Evolutionary conservation across 1,140 invertebrate genomes (phyloP).

Genomic region (Megalopta genalis): DNA sequence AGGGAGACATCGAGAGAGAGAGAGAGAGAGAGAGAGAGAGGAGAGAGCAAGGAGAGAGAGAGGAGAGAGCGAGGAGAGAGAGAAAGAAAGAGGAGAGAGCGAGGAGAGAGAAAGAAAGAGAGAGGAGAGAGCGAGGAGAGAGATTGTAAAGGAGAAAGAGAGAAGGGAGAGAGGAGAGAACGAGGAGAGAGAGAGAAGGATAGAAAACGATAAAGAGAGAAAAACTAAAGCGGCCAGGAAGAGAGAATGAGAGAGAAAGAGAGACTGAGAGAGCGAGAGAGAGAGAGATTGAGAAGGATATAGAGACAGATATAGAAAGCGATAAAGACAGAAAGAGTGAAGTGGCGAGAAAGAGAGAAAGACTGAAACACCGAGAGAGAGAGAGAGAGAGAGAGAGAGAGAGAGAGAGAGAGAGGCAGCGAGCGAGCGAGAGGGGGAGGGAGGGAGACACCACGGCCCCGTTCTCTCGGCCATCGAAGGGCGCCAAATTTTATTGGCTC

Average conservation of each 20-base stretch:
- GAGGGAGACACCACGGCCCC: not conserved
- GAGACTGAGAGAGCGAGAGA: not conserved
- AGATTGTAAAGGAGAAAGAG: too few relatives aligned
- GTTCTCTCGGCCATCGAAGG: not conserved
- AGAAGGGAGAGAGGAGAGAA: not conserved
- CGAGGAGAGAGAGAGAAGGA: too few relatives aligned
- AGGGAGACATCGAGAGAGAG: too few relatives aligned
- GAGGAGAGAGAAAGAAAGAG: not conserved
- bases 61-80: too few relatives aligned
- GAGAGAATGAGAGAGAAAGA: not conserved
- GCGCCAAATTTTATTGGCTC: conserved; percentile 6
- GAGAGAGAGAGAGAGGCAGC: too few relatives aligned
- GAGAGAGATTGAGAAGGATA: too few relatives aligned
- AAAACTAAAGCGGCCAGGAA: too few relatives aligned
- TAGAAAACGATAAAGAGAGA: too few relatives aligned
- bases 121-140: not conserved
- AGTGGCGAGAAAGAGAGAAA: not conserved
- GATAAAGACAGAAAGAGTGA: not conserved
- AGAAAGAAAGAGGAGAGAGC: too few relatives aligned
- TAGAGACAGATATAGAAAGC: too few relatives aligned
- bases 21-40: not conserved
- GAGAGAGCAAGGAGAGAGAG: too few relatives aligned
- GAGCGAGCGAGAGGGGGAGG: not conserved
- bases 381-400: not conserved
- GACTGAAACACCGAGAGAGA: not conserved